Base-by-base conservation (phyloP, 2,888 invertebrate genomes). In the Pecten maximus region DNA sequence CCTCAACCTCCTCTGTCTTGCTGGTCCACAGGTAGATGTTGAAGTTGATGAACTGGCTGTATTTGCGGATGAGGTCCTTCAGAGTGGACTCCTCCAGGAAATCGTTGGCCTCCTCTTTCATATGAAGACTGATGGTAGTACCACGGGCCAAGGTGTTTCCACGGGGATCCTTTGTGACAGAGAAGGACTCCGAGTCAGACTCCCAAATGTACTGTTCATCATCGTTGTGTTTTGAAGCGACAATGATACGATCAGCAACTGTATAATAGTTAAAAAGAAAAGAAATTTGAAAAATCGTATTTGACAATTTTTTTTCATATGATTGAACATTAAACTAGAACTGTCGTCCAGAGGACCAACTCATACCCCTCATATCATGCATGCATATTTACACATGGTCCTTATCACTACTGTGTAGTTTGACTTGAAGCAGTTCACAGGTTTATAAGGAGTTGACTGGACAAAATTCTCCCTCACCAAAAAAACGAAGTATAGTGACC, bases 21-120 rank as follows among this genome's bases (percentile, higher is more conserved):
- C 98, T 98, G 87, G 98, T 98, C 99, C 99, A 99, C 97, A 99
- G 97, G 97, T 98, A 98, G 97, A 99, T 99, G 92, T 99, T 98
- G 98, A 99, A 99, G 97, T 99, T 99, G 97, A 99, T 99, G 97
- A 99, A 99, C 97, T 99, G 99, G 8, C 99, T 99, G 97, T 99
- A 99, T 97, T 99, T 99, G 97, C 98, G 98, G 92, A 99, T 98
- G 92, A 99, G 97, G 95, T 98, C 98, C 95, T 98, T 98, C 94
- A 99, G 97, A 0, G 99, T 99, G 96, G 98, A 98, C 93, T 98
- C 98, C 97, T 99, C 99, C 96, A 99, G 97, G 97, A 98, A 99
- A 97, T 99, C 99, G 94, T 98, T 98, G 40, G 99, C 99, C 97
- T 99, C 99, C 95, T 99, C 99, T 97, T 99, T 99, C 97, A 99